Percentiles rank a stretch among this genome's conserved stretches.
Conservation (phyloP, 2,113 vertebrate species). For the Parotia lawesii region DNA sequence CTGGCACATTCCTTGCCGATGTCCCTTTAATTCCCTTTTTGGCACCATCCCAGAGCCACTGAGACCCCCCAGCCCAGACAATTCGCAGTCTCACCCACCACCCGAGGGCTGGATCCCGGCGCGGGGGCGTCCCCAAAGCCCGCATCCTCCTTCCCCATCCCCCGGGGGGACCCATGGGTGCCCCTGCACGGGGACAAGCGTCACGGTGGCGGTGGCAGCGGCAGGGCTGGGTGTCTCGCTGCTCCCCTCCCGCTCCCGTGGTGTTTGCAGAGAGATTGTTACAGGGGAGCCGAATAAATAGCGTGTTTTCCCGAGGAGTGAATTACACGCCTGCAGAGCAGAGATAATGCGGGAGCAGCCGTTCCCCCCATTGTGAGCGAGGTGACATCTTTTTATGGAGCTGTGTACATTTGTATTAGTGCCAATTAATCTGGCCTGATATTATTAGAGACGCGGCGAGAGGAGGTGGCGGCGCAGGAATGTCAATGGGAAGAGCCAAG, state of each 20-base stretch:
- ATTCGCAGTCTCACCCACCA: neutral
- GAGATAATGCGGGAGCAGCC: conserved; percentile 68
- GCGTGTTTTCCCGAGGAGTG: conserved; percentile 64
- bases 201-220: accelerated
- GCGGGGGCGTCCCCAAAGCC: accelerated
- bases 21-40: neutral
- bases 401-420: conserved; percentile 71
- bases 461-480: neutral
- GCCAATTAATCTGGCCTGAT: conserved; percentile 72
- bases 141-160: neutral
- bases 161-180: neutral
- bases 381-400: conserved; percentile 71
- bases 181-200: neutral
- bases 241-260: neutral
- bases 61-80: neutral
- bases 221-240: neutral
- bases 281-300: conserved; percentile 60
- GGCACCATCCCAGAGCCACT: neutral
- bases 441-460: conserved; percentile 33
- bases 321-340: conserved; percentile 70
- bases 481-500: neutral
- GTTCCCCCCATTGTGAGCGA: conserved; percentile 51
- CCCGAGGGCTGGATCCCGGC: accelerated
- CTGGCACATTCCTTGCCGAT: neutral
- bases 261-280: conserved; percentile 68